phyloP scores from a whole-genome alignment of 2,113 vertebrate species.

The Pholis gunnellus region DNA sequence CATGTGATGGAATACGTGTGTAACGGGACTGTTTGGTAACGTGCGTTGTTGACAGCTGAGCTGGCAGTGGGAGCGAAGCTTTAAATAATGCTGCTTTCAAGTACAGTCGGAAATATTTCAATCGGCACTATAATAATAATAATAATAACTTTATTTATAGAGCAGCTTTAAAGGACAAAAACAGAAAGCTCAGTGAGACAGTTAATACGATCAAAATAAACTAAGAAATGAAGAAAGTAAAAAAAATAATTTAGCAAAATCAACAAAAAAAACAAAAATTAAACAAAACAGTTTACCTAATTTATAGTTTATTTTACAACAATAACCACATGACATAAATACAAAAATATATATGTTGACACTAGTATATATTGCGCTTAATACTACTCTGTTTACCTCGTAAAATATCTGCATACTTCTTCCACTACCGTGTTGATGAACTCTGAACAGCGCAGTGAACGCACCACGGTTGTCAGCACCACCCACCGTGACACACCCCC shows the following conservation, averaged over 20 bases:
- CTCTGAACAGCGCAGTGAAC: slow-evolving; percentile 14
- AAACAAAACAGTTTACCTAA: not conserved
- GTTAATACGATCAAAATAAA: no score
- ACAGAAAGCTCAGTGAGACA: no score
- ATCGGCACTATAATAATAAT: not conserved
- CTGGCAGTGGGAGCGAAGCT: slow-evolving; percentile 19
- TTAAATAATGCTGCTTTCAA: slow-evolving; percentile 51
- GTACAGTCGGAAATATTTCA: slow-evolving; percentile 20
- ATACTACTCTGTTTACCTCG: not conserved
- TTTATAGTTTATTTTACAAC: no score
- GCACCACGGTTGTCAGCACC: slow-evolving; percentile 30
- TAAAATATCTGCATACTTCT: not conserved
- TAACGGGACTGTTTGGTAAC: slow-evolving; percentile 7
- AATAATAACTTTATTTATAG: no score
- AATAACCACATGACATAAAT: no score
- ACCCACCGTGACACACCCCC: slow-evolving; percentile 71
- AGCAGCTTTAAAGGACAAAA: no score
- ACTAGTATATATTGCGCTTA: no score
- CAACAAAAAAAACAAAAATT: no score
- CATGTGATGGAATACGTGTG: not conserved
- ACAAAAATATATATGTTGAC: no score
- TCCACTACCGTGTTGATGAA: not conserved
- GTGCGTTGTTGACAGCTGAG: slow-evolving; percentile 49
- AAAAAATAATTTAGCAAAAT: no score
- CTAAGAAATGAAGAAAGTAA: no score